These are phyloP conservation scores for Campopleginae sp. DNA, from an alignment of 2,888 invertebrate species.

Conservation along the genomic window DNA sequence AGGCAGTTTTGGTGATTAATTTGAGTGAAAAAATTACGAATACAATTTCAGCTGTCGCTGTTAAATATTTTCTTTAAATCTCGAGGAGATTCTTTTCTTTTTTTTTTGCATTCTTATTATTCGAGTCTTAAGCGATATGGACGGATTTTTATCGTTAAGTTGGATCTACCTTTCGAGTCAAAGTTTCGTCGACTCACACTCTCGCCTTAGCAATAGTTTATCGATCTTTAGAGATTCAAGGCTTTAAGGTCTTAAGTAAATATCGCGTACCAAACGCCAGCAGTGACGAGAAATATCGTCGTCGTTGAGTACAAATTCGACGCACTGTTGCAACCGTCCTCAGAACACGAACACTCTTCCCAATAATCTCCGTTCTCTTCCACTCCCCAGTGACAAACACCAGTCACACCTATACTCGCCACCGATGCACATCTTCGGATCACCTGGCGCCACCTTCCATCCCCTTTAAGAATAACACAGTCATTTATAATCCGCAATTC, in stretches of 20 bases:
- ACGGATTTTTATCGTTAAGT: not conserved
- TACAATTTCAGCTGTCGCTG: too few species aligned
- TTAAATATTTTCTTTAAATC: not conserved
- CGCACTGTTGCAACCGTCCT: constrained; percentile 93
- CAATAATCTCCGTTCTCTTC: constrained; percentile 97
- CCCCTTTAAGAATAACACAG: constrained; percentile 89
- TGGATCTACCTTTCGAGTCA: constrained; percentile 18
- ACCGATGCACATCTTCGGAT: constrained; percentile 95
- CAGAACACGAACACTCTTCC: constrained; percentile 98
- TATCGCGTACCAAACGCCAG: constrained; percentile 56
- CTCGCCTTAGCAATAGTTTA: not conserved
- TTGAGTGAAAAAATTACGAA: too few species aligned
- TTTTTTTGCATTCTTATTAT: not conserved
- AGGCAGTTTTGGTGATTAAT: not conserved
- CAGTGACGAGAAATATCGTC: constrained; percentile 56
- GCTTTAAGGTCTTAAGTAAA: constrained; percentile 15
- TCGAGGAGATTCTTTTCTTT: not conserved
- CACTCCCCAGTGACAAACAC: constrained; percentile 98
- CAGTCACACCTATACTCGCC: constrained; percentile 95
- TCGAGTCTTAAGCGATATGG: not conserved
- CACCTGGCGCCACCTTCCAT: constrained; percentile 97
- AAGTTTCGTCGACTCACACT: not conserved
- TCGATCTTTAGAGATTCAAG: too few species aligned
- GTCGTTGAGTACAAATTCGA: constrained; percentile 67
- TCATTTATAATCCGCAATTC: not conserved